A percentile compares a stretch with the other conserved stretches of the same genome.
phyloP scores from a whole-genome alignment of 2,113 vertebrate species.

The Pelusios castaneus region DNA sequence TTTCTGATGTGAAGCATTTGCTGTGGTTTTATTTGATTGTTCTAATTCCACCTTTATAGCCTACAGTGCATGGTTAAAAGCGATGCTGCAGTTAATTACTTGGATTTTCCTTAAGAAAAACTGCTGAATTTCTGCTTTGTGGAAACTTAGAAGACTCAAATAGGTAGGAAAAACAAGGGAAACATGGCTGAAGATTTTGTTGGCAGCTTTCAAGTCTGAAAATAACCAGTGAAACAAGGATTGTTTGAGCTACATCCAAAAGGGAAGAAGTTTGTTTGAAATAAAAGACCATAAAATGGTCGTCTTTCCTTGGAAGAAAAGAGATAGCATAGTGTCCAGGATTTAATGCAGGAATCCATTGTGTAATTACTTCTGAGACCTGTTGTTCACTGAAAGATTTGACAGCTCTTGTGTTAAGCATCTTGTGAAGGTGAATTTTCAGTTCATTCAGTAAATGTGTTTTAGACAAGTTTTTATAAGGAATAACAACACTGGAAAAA shows the following conservation, averaged over 20 bases:
- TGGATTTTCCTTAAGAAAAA: background rate
- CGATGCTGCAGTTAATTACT: background rate
- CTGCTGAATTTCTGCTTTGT: background rate
- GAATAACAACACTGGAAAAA: background rate
- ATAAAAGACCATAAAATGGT: background rate
- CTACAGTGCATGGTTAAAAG: background rate
- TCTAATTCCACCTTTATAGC: background rate
- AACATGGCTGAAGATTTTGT: background rate
- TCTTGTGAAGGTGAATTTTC: background rate
- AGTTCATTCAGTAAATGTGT: background rate
- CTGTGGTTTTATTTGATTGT: background rate
- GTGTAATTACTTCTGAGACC: accelerated
- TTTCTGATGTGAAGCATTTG: background rate
- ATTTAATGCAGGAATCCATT: background rate
- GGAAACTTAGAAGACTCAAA: background rate
- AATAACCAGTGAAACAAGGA: background rate
- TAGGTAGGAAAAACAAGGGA: background rate
- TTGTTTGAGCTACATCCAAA: background rate
- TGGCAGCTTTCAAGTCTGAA: background rate
- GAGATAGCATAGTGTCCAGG: background rate
- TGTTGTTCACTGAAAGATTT: background rate
- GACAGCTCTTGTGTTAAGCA: background rate
- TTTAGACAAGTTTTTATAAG: background rate
- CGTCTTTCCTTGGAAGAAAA: background rate
- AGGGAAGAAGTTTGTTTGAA: background rate